Conservation (phyloP, 2,888 invertebrate genomes). For the Ormyrus nitidulus region DNA sequence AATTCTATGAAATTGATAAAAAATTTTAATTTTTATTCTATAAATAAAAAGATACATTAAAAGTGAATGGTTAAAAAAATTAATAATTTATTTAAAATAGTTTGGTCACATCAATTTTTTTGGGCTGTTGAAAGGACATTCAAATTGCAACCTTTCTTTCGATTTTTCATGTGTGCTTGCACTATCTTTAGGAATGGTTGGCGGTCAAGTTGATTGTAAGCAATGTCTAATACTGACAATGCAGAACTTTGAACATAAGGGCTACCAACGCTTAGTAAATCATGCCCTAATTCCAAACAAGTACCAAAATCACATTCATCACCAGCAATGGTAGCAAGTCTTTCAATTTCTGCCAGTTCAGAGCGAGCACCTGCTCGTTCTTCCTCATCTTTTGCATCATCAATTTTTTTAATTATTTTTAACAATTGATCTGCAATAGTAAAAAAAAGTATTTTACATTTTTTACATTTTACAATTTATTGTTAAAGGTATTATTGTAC, state of each 20-base stretch:
- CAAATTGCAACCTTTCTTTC: conserved; percentile 77
- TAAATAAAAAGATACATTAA: conserved; percentile 44
- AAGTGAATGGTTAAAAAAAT: conserved; percentile 24
- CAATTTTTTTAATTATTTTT: conserved; percentile 82
- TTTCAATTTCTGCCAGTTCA: conserved; percentile 87
- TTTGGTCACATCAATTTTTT: background rate
- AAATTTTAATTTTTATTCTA: conserved; percentile 2
- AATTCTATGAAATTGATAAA: background rate
- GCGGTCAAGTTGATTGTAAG: conserved; percentile 86
- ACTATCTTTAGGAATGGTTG: conserved; percentile 85
- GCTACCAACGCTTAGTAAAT: conserved; percentile 87
- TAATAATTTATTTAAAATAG: conserved; percentile 19
- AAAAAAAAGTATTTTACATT: conserved; percentile 11
- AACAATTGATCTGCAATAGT: conserved; percentile 80
- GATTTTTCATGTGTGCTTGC: conserved; percentile 84
- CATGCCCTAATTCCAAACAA: conserved; percentile 91
- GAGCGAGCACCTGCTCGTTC: conserved; percentile 81
- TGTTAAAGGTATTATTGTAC: conserved; percentile 71
- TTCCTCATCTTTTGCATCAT: conserved; percentile 77
- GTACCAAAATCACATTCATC: conserved; percentile 98
- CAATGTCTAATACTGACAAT: conserved; percentile 82
- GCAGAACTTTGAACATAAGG: conserved; percentile 82
- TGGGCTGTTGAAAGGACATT: conserved; percentile 7
- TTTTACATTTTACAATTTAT: background rate
- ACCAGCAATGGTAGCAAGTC: conserved; percentile 90